phyloP scores from a whole-genome alignment of 2,797 vertebrate species.

The Lacerta viridis region DNA sequence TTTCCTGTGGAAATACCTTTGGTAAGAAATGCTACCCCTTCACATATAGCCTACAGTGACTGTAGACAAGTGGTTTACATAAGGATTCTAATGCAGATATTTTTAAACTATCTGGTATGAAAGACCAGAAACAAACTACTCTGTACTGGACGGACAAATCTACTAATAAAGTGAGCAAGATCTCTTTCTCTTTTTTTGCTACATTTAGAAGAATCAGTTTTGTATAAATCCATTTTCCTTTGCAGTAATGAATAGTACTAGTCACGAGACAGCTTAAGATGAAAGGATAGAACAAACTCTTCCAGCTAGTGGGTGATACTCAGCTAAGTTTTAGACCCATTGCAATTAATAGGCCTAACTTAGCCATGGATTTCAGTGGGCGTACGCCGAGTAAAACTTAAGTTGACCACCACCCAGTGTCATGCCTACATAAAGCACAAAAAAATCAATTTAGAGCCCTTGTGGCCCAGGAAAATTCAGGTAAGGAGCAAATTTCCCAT shows the following conservation, averaged over 20 bases:
- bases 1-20: constrained; percentile 98
- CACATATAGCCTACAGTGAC: constrained; percentile 73
- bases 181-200: constrained; percentile 65
- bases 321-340: too few species aligned
- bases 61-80: constrained; percentile 70
- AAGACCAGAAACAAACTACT: constrained; percentile 82
- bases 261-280: background rate
- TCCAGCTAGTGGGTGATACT: background rate
- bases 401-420: too few species aligned
- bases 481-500: background rate
- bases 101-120: constrained; percentile 63
- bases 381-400: too few species aligned
- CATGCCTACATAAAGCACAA: background rate
- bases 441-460: background rate
- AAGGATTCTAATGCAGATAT: constrained; percentile 54
- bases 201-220: constrained; percentile 44
- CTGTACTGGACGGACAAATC: constrained; percentile 85
- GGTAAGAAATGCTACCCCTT: constrained; percentile 77
- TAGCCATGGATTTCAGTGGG: too few species aligned
- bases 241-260: background rate
- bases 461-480: background rate
- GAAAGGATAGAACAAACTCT: background rate
- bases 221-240: constrained; percentile 39
- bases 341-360: too few species aligned
- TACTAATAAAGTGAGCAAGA: constrained; percentile 86